phyloP scores from a whole-genome alignment of 2,888 invertebrate species.

The Rambutsinella grinnellia region DNA sequence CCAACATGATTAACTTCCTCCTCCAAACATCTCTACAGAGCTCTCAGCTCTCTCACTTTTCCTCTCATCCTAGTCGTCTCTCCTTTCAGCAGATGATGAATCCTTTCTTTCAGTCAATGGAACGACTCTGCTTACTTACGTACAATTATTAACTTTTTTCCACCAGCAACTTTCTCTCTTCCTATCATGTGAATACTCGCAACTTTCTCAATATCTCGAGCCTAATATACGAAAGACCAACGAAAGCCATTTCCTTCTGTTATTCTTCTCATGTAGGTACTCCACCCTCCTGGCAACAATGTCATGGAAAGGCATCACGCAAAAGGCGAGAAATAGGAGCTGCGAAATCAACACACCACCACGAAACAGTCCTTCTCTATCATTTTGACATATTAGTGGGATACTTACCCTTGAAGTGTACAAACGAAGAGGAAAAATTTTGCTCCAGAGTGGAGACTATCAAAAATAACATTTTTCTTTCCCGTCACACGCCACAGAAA shows the following conservation, averaged over 20 bases:
- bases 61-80: too few species aligned
- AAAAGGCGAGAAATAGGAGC: constrained; percentile 19
- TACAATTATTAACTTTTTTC: constrained; percentile 14
- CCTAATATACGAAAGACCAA: too few species aligned
- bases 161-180: constrained; percentile 4
- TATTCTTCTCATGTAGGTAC: too few species aligned
- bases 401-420: constrained; percentile 15
- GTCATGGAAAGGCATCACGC: too few species aligned
- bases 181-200: too few species aligned
- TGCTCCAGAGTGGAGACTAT: too few species aligned
- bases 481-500: too few species aligned
- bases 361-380: constrained; percentile 1
- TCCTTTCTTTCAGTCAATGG: constrained; percentile 27
- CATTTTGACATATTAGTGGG: constrained; percentile 26
- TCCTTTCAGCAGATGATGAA: constrained; percentile 24
- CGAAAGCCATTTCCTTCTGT: too few species aligned
- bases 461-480: constrained; percentile 17
- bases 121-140: constrained; percentile 11
- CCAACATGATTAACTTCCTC: constrained; percentile 64
- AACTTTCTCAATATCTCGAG: too few species aligned
- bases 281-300: too few species aligned
- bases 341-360: constrained; percentile 22
- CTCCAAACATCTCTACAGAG: constrained; percentile 34
- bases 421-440: constrained; percentile 2
- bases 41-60: constrained; percentile 11